Conservation (phyloP, 2,113 vertebrate species). For the Dipodomys stephensi region DNA sequence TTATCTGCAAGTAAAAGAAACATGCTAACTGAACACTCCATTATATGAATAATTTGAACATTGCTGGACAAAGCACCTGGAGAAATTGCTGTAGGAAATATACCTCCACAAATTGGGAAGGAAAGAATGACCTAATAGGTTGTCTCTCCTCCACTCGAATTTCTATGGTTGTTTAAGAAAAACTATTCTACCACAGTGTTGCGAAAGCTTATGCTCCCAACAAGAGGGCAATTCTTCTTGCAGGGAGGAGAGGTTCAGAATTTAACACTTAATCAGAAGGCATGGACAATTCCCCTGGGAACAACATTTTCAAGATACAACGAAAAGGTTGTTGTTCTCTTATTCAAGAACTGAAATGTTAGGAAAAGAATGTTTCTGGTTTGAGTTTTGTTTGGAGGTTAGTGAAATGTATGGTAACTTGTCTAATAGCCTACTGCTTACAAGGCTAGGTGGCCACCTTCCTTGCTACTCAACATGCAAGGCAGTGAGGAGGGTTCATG, state of each 20-base stretch:
- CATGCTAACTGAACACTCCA: constrained; percentile 66
- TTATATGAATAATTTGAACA: constrained; percentile 76
- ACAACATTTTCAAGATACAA: constrained; percentile 64
- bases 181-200: constrained; percentile 39
- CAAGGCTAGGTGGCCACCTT: constrained; percentile 17
- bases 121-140: constrained; percentile 76
- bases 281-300: constrained; percentile 54
- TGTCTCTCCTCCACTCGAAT: constrained; percentile 50
- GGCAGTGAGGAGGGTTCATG: neutral
- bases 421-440: neutral
- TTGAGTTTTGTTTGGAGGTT: constrained; percentile 23
- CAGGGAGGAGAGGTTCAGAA: constrained; percentile 31
- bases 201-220: constrained; percentile 55
- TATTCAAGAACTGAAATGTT: constrained; percentile 58
- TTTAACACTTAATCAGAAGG: constrained; percentile 62
- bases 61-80: constrained; percentile 74
- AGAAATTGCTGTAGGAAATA: constrained; percentile 76
- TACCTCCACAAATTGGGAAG: constrained; percentile 67
- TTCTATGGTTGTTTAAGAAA: constrained; percentile 63
- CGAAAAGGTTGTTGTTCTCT: neutral
- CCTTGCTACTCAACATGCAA: constrained; percentile 52
- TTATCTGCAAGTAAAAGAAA: constrained; percentile 73
- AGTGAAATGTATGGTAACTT: constrained; percentile 54
- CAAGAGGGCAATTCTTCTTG: constrained; percentile 56
- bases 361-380: constrained; percentile 39